Base-by-base conservation (phyloP, 2,888 invertebrate genomes). In the Sphinx pinastri region DNA sequence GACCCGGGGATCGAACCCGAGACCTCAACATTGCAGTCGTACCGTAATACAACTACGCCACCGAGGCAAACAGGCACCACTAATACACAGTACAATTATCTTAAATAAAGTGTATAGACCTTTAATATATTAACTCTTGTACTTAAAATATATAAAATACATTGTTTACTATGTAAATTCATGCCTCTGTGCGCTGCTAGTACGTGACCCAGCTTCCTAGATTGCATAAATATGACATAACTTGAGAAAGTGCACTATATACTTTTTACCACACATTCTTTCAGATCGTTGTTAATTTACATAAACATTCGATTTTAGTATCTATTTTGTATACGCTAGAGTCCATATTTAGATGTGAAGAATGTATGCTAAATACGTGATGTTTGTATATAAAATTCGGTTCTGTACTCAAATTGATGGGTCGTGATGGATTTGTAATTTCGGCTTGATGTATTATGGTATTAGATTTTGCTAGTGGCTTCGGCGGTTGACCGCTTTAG, bases 191-290 rank as follows among this genome's bases (percentile, higher is more conserved):
- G 19, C 49, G 47, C 12, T 63, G 16, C n/a, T 19, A 63, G 16
- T 19, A 45, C 16, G 45, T 54, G 54, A 54, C 54, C 4, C 19
- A 63, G 49, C 63, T 63, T 63, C 47, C 49, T 47, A 49, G 13
- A 49, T 63, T 63, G 49, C 63, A 63, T 49, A 63, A 63, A 63
- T 19, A 19, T 63, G 63, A 47, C 47, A 63, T 63, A 63, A 63
- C 47, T 49, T 49, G 60, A 47, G 63, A 63, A 63, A 63, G 49
- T 63, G 49, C 38, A 38, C 5, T 49, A 49, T 63, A 49, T 63
- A 63, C 63, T 49, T 19, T 47, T 49, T 49, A 19, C 47, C 45
- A 19, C 19, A 63, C 49, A 47, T 49, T 45, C 12, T 12, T 60
- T 63, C 47, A n/a, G 19, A 63, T 13, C 19, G 49, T 19, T 49